Evolutionary conservation across 2,888 invertebrate species (phyloP), one percentile per base, ranked within the genome.

Genomic region (Zhuqinia jingwanae): DNA sequence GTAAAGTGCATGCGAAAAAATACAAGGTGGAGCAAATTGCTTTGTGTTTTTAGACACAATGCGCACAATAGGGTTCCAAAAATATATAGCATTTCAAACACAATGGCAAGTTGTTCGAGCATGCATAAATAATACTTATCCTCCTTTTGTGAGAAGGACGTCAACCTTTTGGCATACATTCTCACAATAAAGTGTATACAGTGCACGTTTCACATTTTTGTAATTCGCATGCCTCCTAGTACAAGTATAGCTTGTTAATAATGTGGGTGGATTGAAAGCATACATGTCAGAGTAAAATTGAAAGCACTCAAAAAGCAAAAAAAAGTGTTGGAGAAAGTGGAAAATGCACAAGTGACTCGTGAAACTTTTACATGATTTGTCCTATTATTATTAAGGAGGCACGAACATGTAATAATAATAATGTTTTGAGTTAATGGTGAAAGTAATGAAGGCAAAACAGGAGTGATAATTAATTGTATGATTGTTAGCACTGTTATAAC

Each of bases 101-200:
- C 15, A 50, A 2, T 10, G 50, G 2, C 50, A n/a, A n/a, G 50
- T 50, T 50, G 2, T 50, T n/a, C 8, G 50, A n/a, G 15, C 50
- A 15, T n/a, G 50, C 2, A 58, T 25, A 22, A 58, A 20, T 8
- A 58, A 22, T 22, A 58, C 22, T 58, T 58, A 36, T 76, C 36
- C 58, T 58, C 36, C 36, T 36, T 36, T 76, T 76, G 22, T 58
- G 20, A 76, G 30, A 65, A 53, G 85, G 79, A 56, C 85, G 27
- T 47, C 85, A 80, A 85, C 85, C 85, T 79, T 73, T 73, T 80
- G 85, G 58, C 85, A 80, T 56, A 85, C 45, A 75, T 75, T 75
- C 45, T 27, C 27, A 73, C 53, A 17, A 47, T 27, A 47, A 17
- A 22, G 68, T 25, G 25, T 8, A 36, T 53, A 2, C n/a, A 53